Base-by-base conservation (phyloP, 2,113 vertebrate species). In the Protomyctophum bolini region DNA sequence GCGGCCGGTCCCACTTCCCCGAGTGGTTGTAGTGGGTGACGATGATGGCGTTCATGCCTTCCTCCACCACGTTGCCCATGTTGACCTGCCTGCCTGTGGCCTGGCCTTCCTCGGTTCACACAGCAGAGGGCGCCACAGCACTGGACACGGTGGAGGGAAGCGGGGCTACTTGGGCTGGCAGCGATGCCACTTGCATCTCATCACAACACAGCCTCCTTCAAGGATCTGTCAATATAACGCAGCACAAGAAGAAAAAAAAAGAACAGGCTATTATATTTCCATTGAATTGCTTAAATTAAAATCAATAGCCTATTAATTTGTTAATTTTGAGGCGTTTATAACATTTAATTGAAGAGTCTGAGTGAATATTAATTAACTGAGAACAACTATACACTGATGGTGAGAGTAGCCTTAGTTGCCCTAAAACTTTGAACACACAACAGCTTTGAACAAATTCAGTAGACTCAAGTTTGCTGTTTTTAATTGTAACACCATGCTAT, bases 21-120 rank as follows among this genome's bases (percentile, higher is more conserved):
- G 93, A 89, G 80, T 93, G 83, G 87, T 94, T 94, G 84, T 94
- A 94, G 86, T 94, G 87, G 10, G 0, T 54, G 7, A 93, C 72
- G 54, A 94, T 94, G 72, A 87, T 75, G 0, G 0, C 0, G 58
- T 94, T 88, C 91, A 92, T 94, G 50, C 89, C 93, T 0, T 86
- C 83, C 65, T 90, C 83, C 0, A 87, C 0, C 0, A 9, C 2
- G 60, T 72, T 82, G 52, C 69, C 84, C 92, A 92, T 93, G 0
- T 49, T 81, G 66, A 65, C 63, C 8, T 63, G 49, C 52, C 14
- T 21, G n/a, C n/a, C n/a, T n/a, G n/a, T n/a, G 46, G 29, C 7
- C 12, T 66, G 75, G 21, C 75, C 69, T 88, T 83, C 82, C 78
- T 68, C n/a, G 10, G 64, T 86, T 21, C 80, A 77, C 58, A 70